Evolutionary conservation across 2,888 invertebrate genomes (phyloP).

Genomic region (Torymus texanus): DNA sequence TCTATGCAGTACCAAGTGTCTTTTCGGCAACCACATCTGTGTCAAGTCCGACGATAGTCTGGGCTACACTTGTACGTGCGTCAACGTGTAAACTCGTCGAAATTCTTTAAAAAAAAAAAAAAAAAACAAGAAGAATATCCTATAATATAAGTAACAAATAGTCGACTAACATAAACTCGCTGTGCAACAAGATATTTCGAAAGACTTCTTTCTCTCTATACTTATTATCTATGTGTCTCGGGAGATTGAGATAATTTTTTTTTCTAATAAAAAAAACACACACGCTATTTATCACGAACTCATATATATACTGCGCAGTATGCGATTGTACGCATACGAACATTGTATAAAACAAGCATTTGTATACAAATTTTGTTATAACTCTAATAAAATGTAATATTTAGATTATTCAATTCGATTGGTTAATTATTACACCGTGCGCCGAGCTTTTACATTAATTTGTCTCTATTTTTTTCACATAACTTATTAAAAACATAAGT

Average conservation of each 20-base stretch:
- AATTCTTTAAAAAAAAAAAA: not conserved
- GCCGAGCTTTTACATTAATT: no score
- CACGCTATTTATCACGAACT: slow-evolving; percentile 12
- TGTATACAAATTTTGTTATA: slow-evolving; percentile 2
- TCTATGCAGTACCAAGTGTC: slow-evolving; percentile 39
- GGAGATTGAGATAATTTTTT: slow-evolving; percentile 19
- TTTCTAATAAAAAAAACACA: not conserved
- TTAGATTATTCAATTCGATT: no score
- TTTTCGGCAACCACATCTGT: slow-evolving; percentile 31
- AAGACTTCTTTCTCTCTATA: not conserved
- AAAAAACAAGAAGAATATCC: no score
- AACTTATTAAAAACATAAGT: no score
- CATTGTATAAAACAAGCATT: not conserved
- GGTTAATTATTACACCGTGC: no score
- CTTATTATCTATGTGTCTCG: slow-evolving; percentile 2
- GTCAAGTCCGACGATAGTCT: slow-evolving; percentile 41
- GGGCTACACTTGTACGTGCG: slow-evolving; percentile 45
- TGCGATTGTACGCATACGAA: not conserved
- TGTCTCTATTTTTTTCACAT: no score
- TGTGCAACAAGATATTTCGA: not conserved
- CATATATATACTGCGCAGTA: not conserved
- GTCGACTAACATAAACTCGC: not conserved
- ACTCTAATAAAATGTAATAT: slow-evolving; percentile 9
- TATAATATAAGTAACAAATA: not conserved
- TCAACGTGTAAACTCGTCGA: slow-evolving; percentile 1